Evolutionary conservation across 1,140 invertebrate species (phyloP).

Genomic region (Neelides sp.): DNA sequence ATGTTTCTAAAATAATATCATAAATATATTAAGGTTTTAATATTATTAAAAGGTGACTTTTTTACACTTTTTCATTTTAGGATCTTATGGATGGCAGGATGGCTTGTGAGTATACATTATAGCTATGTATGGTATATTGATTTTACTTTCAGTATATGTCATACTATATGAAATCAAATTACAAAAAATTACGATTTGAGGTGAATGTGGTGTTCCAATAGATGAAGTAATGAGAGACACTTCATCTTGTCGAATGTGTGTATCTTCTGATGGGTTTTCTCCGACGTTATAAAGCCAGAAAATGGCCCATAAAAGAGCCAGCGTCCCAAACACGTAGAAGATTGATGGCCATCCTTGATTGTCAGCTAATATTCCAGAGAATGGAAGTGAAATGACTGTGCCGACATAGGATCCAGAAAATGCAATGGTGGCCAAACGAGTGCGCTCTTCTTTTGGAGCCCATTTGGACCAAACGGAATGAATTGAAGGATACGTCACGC

Average conservation of each 20-base stretch:
- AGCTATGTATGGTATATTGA: no score
- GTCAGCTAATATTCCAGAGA: slow-evolving; percentile 56
- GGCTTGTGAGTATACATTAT: no score
- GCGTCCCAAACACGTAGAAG: slow-evolving; percentile 65
- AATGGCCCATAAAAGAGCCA: slow-evolving; percentile 54
- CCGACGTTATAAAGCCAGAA: slow-evolving; percentile 55
- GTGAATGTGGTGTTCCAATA: slow-evolving; percentile 30
- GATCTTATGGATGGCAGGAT: no score
- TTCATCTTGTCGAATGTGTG: slow-evolving; percentile 57
- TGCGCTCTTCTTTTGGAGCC: slow-evolving; percentile 72
- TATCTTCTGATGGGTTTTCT: slow-evolving; percentile 63
- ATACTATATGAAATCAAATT: no score
- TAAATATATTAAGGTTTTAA: background rate
- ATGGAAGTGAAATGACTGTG: slow-evolving; percentile 63
- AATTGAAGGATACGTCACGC: slow-evolving; percentile 79
- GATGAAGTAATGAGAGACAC: slow-evolving; percentile 56
- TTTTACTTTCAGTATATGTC: background rate
- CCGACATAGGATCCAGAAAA: slow-evolving; percentile 72
- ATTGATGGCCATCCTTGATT: slow-evolving; percentile 69
- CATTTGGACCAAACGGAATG: slow-evolving; percentile 56
- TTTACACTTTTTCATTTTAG: no score
- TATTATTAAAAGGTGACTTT: no score
- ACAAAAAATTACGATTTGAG: slow-evolving; percentile 1
- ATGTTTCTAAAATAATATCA: background rate
- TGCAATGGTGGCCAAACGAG: slow-evolving; percentile 58